phyloP scores from a whole-genome alignment of 1,140 invertebrate species.

The Lucilia sericata region DNA sequence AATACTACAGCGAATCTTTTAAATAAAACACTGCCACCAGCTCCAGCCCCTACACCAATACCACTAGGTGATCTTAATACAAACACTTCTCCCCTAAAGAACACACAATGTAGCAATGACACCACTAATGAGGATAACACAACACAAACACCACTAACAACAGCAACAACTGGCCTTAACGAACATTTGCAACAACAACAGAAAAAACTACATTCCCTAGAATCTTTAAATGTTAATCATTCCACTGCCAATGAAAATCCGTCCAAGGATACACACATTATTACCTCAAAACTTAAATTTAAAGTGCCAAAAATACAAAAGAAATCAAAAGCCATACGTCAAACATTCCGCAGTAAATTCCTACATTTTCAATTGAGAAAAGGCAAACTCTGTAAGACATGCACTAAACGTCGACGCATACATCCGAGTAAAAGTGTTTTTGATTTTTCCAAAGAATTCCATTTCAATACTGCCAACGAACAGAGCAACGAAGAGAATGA shows the following conservation, averaged over 20 bases:
- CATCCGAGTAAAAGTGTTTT: constrained; percentile 64
- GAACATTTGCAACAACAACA: constrained; percentile 46
- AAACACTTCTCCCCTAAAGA: neutral
- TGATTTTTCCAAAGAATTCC: constrained; percentile 61
- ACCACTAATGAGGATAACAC: neutral
- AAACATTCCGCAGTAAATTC: constrained; percentile 64
- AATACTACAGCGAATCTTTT: neutral
- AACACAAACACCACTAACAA: neutral
- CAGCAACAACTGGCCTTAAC: neutral
- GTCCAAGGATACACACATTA: constrained; percentile 57
- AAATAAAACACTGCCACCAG: neutral
- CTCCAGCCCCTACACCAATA: neutral
- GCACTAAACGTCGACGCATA: constrained; percentile 62
- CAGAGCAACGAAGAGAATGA: constrained; percentile 45
- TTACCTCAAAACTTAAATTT: constrained; percentile 62
- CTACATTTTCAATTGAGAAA: constrained; percentile 61
- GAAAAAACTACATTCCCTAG: constrained; percentile 18
- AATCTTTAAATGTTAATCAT: neutral
- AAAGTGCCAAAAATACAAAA: constrained; percentile 66
- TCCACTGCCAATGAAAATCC: constrained; percentile 52
- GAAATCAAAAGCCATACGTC: constrained; percentile 65
- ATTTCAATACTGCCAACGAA: constrained; percentile 28
- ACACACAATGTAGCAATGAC: neutral
- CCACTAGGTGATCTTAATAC: neutral
- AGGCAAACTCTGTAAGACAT: constrained; percentile 60